Evolutionary conservation across 2,888 invertebrate species (phyloP), one percentile per base, ranked within the genome.

Genomic region (Acrocera orbiculus): DNA sequence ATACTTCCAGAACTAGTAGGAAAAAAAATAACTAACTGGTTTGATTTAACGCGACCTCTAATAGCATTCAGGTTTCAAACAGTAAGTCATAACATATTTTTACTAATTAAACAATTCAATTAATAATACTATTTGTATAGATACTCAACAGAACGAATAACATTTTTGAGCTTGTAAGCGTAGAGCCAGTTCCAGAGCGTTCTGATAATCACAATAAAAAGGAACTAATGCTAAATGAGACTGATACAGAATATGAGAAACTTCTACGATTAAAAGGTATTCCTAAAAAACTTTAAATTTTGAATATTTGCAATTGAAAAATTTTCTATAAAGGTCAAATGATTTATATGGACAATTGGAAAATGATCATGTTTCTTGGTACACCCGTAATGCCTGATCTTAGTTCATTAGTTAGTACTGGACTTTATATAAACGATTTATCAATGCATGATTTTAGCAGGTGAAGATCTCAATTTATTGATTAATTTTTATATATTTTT

Each of bases 391-490:
- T 95, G 87, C 85, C 86, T 1, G 89, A 92, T 56, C 64, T 95
- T 30, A 81, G 85, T n/a, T 80, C 87, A 1, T 70, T 96, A 47
- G 82, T 92, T 40, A 79, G 81, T 28, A 85, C 90, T 0, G 93
- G 95, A 0, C 70, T 96, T 1, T 96, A 89, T 55, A 92, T 96
- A 54, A 96, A 96, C 53, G 96, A 96, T 62, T 69, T 96, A 32
- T 93, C 93, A n/a, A 89, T 96, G 82, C 95, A 96, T 52, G 96
- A 96, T 54, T 95, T 93, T 44, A 93, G 93, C 69, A 76, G 95
- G 83, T 82, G 58, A 52, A 49, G n/a, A n/a, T n/a, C n/a, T n/a
- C n/a, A n/a, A n/a, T n/a, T n/a, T n/a, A n/a, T n/a, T n/a, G n/a
- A n/a, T n/a, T n/a, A n/a, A n/a, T n/a, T n/a, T n/a, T n/a, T n/a